Percentiles rank a stretch among this genome's conserved stretches.
Evolutionary conservation across 1,140 invertebrate genomes (phyloP).

Genomic region (Cotesia chilonis): DNA sequence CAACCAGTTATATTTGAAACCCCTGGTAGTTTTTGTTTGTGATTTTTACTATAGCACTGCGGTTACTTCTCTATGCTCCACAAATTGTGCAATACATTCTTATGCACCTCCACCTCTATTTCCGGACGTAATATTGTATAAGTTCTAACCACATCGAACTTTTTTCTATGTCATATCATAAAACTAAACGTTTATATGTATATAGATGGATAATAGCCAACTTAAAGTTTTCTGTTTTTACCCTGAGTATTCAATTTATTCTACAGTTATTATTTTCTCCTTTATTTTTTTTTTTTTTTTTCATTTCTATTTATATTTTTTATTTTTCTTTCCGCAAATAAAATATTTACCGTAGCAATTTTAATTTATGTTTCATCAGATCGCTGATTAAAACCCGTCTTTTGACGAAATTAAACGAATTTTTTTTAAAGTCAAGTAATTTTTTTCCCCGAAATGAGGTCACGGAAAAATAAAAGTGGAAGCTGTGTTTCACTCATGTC

Average conservation of each 20-base stretch:
- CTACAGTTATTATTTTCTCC: not conserved
- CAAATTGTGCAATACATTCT: slow-evolving; percentile 1
- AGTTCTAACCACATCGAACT: slow-evolving; percentile 29
- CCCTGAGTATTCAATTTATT: slow-evolving; percentile 8
- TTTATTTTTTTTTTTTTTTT: too few species aligned
- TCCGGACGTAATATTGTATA: slow-evolving; percentile 19
- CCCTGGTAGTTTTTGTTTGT: not conserved
- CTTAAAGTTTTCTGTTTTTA: not conserved
- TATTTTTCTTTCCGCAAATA: not conserved
- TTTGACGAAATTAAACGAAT: not conserved
- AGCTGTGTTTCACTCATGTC: slow-evolving; percentile 19
- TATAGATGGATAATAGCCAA: slow-evolving; percentile 5
- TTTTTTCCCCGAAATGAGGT: slow-evolving; percentile 3
- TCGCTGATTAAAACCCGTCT: not conserved
- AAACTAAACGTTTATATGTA: slow-evolving; percentile 10
- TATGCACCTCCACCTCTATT: slow-evolving; percentile 20
- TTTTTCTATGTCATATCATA: slow-evolving; percentile 23
- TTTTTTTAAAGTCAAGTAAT: not conserved
- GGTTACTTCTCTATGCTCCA: slow-evolving; percentile 4
- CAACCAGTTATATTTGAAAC: not conserved
- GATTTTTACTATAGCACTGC: slow-evolving; percentile 29
- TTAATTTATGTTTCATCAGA: not conserved
- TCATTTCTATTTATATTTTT: not conserved
- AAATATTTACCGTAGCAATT: not conserved
- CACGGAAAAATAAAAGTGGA: slow-evolving; percentile 4